A percentile compares a stretch with the other conserved stretches of the same genome.
These are phyloP conservation scores for Rhombomys opimus DNA, from an alignment of 2,113 vertebrate genomes.

Conservation along the genomic window DNA sequence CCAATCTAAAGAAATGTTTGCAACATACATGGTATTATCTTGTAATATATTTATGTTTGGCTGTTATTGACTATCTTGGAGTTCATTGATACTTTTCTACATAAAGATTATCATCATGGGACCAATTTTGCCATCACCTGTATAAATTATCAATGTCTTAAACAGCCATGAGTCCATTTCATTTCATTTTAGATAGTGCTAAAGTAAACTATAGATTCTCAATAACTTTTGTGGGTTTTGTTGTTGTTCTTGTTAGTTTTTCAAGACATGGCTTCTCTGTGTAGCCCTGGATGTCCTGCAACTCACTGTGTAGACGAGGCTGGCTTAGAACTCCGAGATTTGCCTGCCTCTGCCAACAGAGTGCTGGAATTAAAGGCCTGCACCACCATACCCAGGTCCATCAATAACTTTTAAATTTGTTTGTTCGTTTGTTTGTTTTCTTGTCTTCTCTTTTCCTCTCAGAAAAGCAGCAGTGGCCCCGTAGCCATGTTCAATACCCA, in stretches of 20 bases:
- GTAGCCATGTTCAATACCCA: slow-evolving; percentile 90
- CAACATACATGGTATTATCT: not conserved
- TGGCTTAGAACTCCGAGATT: not conserved
- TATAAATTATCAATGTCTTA: slow-evolving; percentile 13
- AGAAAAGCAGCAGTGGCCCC: slow-evolving; percentile 89
- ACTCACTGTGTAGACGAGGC: not conserved
- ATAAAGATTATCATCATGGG: not conserved
- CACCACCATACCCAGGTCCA: not conserved
- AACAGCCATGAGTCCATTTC: not conserved
- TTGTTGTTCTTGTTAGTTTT: not conserved
- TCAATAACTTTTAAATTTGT: not conserved
- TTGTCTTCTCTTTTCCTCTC: not conserved
- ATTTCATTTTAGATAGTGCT: not conserved
- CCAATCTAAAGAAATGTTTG: not conserved
- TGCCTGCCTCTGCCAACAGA: not conserved
- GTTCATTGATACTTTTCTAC: not conserved
- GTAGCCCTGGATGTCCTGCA: not conserved
- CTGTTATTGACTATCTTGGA: not conserved
- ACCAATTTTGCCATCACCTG: not conserved
- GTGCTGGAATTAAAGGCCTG: not conserved
- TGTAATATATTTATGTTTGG: not conserved
- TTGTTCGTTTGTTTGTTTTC: not conserved
- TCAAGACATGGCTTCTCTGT: not conserved
- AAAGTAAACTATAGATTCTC: not conserved
- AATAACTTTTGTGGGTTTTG: not conserved